A percentile compares a stretch with the other conserved stretches of the same genome.
phyloP scores from a whole-genome alignment of 2,888 invertebrate genomes.

The Herminia tarsipennalis region DNA sequence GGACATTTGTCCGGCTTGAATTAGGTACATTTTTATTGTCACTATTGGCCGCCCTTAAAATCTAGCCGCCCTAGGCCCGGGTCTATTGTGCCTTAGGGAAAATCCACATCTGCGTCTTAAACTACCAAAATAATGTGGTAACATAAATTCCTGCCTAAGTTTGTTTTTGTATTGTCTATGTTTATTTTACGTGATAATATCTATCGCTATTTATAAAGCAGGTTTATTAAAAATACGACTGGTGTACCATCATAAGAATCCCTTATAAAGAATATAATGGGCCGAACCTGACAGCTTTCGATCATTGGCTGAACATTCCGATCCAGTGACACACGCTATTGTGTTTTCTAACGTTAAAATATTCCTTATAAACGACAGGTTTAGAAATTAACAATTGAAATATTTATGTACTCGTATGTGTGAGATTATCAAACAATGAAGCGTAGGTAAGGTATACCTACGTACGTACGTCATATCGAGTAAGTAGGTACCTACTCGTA shows the following conservation, averaged over 20 bases:
- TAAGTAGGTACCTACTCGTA: slow-evolving; percentile 17
- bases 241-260: slow-evolving; percentile 38
- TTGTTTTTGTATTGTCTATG: too few species aligned
- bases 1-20: too few species aligned
- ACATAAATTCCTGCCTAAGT: too few species aligned
- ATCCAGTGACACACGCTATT: slow-evolving; percentile 64
- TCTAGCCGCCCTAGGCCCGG: too few species aligned
- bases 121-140: too few species aligned
- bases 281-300: slow-evolving; percentile 53
- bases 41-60: too few species aligned
- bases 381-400: slow-evolving; percentile 63
- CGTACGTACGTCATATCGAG: too few species aligned
- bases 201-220: slow-evolving; percentile 24
- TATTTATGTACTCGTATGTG: slow-evolving; percentile 41
- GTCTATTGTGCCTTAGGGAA: too few species aligned
- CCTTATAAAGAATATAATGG: slow-evolving; percentile 53
- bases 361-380: slow-evolving; percentile 53
- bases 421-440: slow-evolving; percentile 55
- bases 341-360: slow-evolving; percentile 62
- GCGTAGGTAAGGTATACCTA: too few species aligned
- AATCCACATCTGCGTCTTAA: too few species aligned
- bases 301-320: slow-evolving; percentile 62
- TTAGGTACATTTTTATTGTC: too few species aligned
- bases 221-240: slow-evolving; percentile 45
- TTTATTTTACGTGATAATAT: too few species aligned